These are phyloP conservation scores for Acrossocheilus fasciatus DNA, from an alignment of 2,797 vertebrate genomes.

Conservation along the genomic window DNA sequence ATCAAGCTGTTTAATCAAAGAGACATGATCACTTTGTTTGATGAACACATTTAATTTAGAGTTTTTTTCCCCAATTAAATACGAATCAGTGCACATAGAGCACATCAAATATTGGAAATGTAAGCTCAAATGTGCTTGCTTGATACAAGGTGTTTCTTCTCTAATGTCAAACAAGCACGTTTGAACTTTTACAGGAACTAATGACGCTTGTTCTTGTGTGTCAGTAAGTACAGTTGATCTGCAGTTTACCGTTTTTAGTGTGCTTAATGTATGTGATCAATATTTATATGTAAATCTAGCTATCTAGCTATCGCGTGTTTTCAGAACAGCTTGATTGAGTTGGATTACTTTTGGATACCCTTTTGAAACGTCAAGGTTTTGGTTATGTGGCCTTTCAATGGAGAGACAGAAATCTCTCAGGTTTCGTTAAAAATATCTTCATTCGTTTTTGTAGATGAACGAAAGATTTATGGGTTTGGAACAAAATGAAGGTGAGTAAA, in stretches of 20 bases:
- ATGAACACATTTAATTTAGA: not conserved
- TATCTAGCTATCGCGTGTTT: not conserved
- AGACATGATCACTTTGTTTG: not conserved
- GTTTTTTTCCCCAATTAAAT: not conserved
- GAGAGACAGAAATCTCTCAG: conserved; percentile 12
- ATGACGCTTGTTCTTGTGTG: not conserved
- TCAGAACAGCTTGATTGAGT: not conserved
- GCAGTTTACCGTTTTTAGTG: not conserved
- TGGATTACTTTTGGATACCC: not conserved
- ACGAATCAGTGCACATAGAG: not conserved
- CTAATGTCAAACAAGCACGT: not conserved
- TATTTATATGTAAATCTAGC: not conserved
- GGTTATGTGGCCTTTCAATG: not conserved
- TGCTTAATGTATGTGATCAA: not conserved
- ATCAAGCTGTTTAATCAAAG: not conserved
- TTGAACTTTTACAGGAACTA: not conserved
- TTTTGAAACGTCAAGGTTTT: not conserved
- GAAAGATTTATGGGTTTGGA: not conserved
- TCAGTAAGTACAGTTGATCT: not conserved
- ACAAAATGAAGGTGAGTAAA: not conserved
- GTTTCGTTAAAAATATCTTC: not conserved
- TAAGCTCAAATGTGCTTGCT: not conserved
- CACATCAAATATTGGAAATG: not conserved
- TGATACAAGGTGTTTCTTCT: not conserved
- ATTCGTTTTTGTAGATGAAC: not conserved